A percentile compares a stretch with the other conserved stretches of the same genome.
These are phyloP conservation scores for Sarcophaga caerulescens DNA, from an alignment of 2,888 invertebrate genomes.

Conservation along the genomic window DNA sequence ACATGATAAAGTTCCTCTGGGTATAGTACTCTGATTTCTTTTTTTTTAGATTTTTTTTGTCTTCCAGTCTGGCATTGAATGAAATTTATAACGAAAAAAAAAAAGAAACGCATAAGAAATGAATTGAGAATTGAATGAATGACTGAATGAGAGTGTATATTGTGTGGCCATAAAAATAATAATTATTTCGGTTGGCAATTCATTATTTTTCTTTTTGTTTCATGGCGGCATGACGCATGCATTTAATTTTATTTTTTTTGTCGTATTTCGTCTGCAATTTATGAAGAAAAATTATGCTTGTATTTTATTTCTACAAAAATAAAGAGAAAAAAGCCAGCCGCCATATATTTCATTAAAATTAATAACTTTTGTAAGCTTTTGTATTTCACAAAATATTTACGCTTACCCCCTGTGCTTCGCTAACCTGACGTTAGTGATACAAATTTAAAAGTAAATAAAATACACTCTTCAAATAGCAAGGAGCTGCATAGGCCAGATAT, in stretches of 20 bases:
- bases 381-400: no score
- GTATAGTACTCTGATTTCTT: neutral
- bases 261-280: constrained; percentile 21
- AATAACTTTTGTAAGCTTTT: constrained; percentile 33
- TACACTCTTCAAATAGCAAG: no score
- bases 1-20: constrained; percentile 5
- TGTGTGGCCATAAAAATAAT: constrained; percentile 8
- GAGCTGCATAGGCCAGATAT: no score
- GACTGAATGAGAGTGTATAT: neutral
- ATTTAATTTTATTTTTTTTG: neutral
- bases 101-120: neutral
- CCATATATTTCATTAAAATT: constrained; percentile 50
- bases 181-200: constrained; percentile 6
- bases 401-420: no score
- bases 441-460: no score
- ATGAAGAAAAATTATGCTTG: constrained; percentile 18
- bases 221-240: neutral
- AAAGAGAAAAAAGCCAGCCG: neutral
- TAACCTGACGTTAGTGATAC: no score
- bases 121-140: constrained; percentile 19
- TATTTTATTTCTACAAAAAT: constrained; percentile 2
- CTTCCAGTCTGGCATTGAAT: constrained; percentile 21
- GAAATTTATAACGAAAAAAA: neutral
- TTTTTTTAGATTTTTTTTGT: constrained; percentile 1
- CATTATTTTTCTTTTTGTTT: neutral